Percentiles rank a stretch among this genome's conserved stretches.
These are phyloP conservation scores for Folsomia manolachei DNA, from an alignment of 2,888 invertebrate genomes.

Conservation along the genomic window DNA sequence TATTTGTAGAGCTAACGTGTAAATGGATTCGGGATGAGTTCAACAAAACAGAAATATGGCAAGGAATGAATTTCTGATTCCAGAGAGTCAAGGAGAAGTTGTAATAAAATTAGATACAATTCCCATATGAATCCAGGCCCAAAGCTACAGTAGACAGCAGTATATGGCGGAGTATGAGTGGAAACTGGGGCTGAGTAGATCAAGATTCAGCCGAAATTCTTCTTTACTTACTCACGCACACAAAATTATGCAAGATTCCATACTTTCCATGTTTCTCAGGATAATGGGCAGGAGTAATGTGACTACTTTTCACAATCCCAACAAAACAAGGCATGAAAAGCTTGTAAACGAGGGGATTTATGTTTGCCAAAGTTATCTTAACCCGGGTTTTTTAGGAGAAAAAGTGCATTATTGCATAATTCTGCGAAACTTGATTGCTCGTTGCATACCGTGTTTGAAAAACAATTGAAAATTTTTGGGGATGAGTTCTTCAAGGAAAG, in stretches of 20 bases:
- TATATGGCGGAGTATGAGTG: too few species aligned
- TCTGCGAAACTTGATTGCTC: too few species aligned
- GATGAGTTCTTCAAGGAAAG: too few species aligned
- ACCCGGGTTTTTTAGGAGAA: too few species aligned
- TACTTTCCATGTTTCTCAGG: background rate
- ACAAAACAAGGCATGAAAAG: background rate
- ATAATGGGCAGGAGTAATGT: background rate
- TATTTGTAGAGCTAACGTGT: conserved; percentile 16
- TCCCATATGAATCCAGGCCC: conserved; percentile 28
- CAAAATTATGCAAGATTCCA: background rate
- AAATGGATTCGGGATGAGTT: conserved; percentile 26
- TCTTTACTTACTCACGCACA: background rate
- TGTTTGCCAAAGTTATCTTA: too few species aligned
- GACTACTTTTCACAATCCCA: background rate
- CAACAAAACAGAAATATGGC: conserved; percentile 21
- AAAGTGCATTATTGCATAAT: too few species aligned
- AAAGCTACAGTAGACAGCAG: too few species aligned
- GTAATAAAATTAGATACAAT: conserved; percentile 40
- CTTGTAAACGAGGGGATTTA: too few species aligned
- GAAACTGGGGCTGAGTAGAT: too few species aligned
- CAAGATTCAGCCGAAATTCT: background rate
- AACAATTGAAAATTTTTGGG: too few species aligned
- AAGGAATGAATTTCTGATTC: conserved; percentile 34
- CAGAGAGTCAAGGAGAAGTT: conserved; percentile 8
- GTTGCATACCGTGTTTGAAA: too few species aligned